phyloP scores from a whole-genome alignment of 2,888 invertebrate genomes.

The Steinernema carpocapsae region DNA sequence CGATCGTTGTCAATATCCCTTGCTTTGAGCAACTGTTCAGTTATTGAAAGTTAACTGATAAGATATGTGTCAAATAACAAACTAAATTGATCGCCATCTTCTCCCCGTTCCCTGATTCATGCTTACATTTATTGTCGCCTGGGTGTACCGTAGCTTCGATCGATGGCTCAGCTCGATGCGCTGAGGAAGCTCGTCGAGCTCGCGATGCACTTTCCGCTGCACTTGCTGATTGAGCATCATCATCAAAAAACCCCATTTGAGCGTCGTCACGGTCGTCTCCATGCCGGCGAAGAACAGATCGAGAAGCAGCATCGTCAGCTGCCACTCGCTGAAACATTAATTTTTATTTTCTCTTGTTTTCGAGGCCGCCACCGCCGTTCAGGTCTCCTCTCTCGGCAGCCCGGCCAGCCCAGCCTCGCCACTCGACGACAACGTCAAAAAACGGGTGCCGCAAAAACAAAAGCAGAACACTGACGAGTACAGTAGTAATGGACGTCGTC shows the following conservation, averaged over 20 bases:
- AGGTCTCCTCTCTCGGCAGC: no score
- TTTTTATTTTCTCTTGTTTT: slow-evolving; percentile 29
- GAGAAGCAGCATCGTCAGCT: slow-evolving; percentile 65
- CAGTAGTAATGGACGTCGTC: slow-evolving; percentile 11
- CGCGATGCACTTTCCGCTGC: slow-evolving; percentile 52
- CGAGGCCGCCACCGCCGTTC: not conserved
- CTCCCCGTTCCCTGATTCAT: not conserved
- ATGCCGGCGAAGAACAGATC: slow-evolving; percentile 68
- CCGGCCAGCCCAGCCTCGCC: not conserved
- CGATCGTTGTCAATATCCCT: no score
- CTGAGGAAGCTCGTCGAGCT: slow-evolving; percentile 52
- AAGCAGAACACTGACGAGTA: not conserved
- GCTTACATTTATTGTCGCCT: slow-evolving; percentile 61
- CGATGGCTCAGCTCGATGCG: slow-evolving; percentile 52
- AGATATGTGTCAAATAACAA: no score
- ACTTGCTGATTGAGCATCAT: slow-evolving; percentile 54
- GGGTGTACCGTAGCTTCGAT: slow-evolving; percentile 57
- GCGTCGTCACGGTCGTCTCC: slow-evolving; percentile 68
- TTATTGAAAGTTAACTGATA: no score
- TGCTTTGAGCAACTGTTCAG: no score
- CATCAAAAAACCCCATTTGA: slow-evolving; percentile 67
- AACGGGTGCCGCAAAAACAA: slow-evolving; percentile 26
- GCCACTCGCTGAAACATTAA: slow-evolving; percentile 61
- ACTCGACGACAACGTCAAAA: not conserved
- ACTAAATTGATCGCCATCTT: no score